Conservation (phyloP, 2,888 invertebrate species). For the Hymenopus coronatus region DNA sequence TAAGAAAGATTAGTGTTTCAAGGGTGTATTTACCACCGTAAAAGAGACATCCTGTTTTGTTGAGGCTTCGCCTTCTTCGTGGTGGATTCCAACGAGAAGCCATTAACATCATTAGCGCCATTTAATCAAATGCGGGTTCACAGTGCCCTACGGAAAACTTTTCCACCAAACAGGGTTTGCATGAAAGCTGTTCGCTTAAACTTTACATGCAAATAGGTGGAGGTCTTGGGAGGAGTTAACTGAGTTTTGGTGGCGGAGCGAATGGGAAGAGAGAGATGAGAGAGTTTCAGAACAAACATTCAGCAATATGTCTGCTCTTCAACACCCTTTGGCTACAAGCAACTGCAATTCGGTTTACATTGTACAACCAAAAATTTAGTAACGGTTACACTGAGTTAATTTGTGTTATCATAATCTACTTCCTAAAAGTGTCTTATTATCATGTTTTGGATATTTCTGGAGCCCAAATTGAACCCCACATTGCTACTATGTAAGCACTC, state of each 20-base stretch:
- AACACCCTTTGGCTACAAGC: not conserved
- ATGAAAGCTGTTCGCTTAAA: not conserved
- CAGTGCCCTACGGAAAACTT: not conserved
- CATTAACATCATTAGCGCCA: not conserved
- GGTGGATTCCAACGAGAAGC: not conserved
- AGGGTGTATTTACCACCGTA: no score
- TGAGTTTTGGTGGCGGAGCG: not conserved
- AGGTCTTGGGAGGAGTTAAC: not conserved
- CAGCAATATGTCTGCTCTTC: not conserved
- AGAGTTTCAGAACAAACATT: not conserved
- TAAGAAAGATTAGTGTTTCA: no score
- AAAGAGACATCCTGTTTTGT: not conserved
- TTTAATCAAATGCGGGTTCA: not conserved
- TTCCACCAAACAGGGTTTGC: not conserved
- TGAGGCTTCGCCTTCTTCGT: not conserved
- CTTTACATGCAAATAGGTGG: not conserved
- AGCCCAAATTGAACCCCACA: not conserved
- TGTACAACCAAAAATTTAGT: not conserved
- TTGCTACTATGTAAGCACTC: no score
- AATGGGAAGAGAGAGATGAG: not conserved
- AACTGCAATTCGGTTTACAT: not conserved
- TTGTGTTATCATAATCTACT: not conserved
- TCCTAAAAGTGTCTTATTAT: not conserved
- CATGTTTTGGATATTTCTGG: not conserved
- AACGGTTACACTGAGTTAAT: not conserved